Evolutionary conservation across 2,797 vertebrate species (phyloP).

Genomic region (Syngnathus rostellatus): DNA sequence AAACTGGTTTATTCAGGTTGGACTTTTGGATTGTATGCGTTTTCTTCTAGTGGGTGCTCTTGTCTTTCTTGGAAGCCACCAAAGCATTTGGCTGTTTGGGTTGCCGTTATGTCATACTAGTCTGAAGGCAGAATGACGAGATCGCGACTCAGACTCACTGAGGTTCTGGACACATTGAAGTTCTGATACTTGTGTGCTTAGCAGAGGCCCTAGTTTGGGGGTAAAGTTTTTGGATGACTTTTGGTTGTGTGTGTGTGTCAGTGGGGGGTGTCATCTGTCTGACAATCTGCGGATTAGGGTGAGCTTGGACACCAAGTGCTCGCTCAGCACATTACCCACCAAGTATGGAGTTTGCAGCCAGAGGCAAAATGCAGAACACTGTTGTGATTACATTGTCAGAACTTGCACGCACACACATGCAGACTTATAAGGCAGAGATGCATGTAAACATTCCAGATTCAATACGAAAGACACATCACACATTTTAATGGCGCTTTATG

Average conservation of each 20-base stretch:
- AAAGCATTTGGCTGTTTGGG: not conserved
- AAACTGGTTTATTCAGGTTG: not conserved
- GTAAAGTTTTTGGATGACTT: conserved; percentile 18
- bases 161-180: conserved; percentile 14
- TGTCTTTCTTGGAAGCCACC: not conserved
- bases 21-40: not conserved
- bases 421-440: not conserved
- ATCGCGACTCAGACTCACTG: not conserved
- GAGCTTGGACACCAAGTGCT: conserved; percentile 59
- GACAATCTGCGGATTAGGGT: conserved; percentile 63
- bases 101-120: not conserved
- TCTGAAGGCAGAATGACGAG: not conserved
- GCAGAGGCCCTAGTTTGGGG: conserved; percentile 28
- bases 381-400: conserved; percentile 50
- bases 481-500: too few species aligned
- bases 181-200: conserved; percentile 32
- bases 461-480: too few species aligned
- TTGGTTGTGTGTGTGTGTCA: not conserved
- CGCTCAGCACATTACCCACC: conserved; percentile 64
- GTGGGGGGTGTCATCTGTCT: conserved; percentile 32
- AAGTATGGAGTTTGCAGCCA: conserved; percentile 57
- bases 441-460: too few species aligned
- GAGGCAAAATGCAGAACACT: conserved; percentile 45
- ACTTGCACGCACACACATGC: conserved; percentile 20
- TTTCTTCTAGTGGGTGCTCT: not conserved